Conservation (phyloP, 2,113 vertebrate species). For the Diglossa brunneiventris region DNA sequence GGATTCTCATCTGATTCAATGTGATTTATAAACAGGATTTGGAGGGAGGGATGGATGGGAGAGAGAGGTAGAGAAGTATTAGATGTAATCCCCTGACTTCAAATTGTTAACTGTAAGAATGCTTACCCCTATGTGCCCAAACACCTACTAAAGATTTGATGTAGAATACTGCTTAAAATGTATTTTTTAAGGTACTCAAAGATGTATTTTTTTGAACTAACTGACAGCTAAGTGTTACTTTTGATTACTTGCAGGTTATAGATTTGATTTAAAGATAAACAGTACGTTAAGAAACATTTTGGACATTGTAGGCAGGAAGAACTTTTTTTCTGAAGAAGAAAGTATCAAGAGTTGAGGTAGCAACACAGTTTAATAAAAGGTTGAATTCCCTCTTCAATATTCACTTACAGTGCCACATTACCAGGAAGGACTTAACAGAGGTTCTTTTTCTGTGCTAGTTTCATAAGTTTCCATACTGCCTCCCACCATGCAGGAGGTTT, state of each 20-base stretch:
- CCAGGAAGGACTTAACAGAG: neutral
- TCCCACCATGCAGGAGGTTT: neutral
- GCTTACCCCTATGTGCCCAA: neutral
- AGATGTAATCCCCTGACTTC: neutral
- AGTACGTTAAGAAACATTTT: neutral
- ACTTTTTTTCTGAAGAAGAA: neutral
- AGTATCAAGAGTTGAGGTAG: neutral
- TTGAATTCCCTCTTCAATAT: neutral
- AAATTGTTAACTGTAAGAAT: neutral
- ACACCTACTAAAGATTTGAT: neutral
- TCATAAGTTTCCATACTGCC: neutral
- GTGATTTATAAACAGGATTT: neutral
- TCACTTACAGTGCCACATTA: neutral
- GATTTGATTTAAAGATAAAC: neutral
- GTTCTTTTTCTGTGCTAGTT: neutral
- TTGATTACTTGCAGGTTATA: neutral
- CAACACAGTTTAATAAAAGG: neutral
- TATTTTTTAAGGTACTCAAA: neutral
- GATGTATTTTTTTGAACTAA: neutral
- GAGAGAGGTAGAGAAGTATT: neutral
- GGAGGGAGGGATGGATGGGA: neutral
- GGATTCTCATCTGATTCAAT: neutral
- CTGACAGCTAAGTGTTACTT: neutral
- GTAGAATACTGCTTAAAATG: neutral
- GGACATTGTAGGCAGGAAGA: neutral